These are phyloP conservation scores for Oreocharis arfaki DNA, from an alignment of 2,113 vertebrate genomes.

Conservation along the genomic window DNA sequence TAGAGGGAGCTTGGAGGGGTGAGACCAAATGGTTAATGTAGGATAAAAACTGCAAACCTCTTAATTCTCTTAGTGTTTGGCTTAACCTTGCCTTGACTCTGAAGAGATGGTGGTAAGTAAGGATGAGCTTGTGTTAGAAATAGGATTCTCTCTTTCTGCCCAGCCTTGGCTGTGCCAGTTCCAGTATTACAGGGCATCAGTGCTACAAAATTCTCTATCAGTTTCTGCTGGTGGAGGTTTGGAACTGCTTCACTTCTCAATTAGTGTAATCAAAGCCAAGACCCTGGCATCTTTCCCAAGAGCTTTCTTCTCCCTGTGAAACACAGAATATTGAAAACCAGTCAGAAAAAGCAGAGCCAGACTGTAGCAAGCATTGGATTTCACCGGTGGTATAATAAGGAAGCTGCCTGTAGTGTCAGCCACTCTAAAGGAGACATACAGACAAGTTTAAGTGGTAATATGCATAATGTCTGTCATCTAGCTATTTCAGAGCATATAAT, in stretches of 20 bases:
- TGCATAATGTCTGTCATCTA: not conserved
- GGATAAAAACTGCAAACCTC: slow-evolving; percentile 58
- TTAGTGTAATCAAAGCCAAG: slow-evolving; percentile 1
- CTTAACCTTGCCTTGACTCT: slow-evolving; percentile 65
- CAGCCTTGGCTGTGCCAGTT: not conserved
- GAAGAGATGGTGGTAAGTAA: slow-evolving; percentile 49
- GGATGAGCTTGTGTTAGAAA: slow-evolving; percentile 67
- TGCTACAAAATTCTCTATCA: not conserved
- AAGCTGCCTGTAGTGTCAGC: not conserved
- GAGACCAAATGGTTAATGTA: slow-evolving; percentile 62
- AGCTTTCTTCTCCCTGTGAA: not conserved
- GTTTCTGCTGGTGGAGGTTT: not conserved
- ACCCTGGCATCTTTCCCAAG: not conserved
- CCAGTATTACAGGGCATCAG: not conserved
- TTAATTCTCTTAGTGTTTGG: slow-evolving; percentile 62
- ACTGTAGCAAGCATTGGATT: not conserved
- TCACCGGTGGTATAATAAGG: not conserved
- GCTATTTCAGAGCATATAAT: slow-evolving; percentile 11
- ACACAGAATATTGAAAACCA: not conserved
- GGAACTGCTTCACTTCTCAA: not conserved
- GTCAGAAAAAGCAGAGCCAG: not conserved
- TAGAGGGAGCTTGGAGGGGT: not conserved
- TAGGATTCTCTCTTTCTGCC: slow-evolving; percentile 25
- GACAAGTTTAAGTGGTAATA: not conserved
- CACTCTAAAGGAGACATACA: not conserved